Evolutionary conservation across 30 jellyfish, hydroid and myxozoan genomes (phyloP), one percentile per base, ranked within the genome.

Genomic region (Morbakka virulenta): DNA sequence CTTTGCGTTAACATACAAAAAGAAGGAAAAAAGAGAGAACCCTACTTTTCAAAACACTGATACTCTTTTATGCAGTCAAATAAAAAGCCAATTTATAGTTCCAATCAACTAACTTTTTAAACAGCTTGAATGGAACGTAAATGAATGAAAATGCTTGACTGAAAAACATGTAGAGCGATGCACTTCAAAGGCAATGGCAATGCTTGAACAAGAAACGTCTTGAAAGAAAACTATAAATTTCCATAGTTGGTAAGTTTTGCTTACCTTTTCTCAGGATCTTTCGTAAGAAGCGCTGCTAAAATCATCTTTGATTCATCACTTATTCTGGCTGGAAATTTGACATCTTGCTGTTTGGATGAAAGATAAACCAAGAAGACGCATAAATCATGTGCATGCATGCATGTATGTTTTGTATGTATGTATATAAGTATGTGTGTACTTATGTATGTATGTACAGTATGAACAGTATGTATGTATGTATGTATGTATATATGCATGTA

Each of bases 271-370:
- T 48, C 67, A 23, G 93, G 96, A 36, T 79, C 88, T 62, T 91
- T 91, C 12, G 91, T 85, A 28, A 91, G 66, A 41, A 91, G 82
- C 21, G 93, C 98, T 29, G 68, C 27, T 22, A 91, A 85, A 23
- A 91, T 74, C 31, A 80, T 74, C 50, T 79, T 91, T 0, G 98
- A 72, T 1, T 50, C 73, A 20, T 70, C 93, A 17, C 96, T 71
- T 20, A 91, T 76, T 41, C 96, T 76, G 2, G 96, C 30, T 25
- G 96, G 96, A 79, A 84, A 91, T 17, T 90, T 91, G 14, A 91
- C 98, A 26, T 93, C 95, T 63, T 91, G 95, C 98, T 91, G 74
- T n/a, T n/a, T n/a, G n/a, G n/a, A n/a, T n/a, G n/a, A n/a, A n/a
- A n/a, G n/a, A n/a, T n/a, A n/a, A n/a, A n/a, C n/a, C n/a, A n/a